These are phyloP conservation scores for Chascanopsetta lugubris DNA, from an alignment of 2,113 vertebrate species.

Conservation along the genomic window DNA sequence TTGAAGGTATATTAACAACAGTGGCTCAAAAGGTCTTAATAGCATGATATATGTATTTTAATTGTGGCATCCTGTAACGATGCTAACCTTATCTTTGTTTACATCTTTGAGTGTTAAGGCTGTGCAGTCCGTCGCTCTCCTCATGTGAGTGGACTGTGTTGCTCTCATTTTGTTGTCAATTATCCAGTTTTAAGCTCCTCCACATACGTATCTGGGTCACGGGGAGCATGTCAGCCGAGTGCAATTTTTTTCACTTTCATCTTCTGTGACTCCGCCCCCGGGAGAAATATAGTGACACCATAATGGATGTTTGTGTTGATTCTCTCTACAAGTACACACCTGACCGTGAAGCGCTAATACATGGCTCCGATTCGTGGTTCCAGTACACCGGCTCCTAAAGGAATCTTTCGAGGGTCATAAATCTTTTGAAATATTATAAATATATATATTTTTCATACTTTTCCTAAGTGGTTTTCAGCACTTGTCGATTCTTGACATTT, in stretches of 20 bases:
- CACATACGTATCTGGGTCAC: conserved; percentile 27
- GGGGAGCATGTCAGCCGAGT: conserved; percentile 32
- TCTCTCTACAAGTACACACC: conserved; percentile 18
- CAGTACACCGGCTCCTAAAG: background rate
- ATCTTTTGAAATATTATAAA: background rate
- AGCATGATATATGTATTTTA: too few relatives aligned
- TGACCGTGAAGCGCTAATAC: conserved; percentile 1
- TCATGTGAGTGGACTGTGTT: conserved; percentile 7
- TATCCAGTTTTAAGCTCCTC: conserved; percentile 16
- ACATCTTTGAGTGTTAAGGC: too few relatives aligned
- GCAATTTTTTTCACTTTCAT: conserved; percentile 30
- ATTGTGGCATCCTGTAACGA: too few relatives aligned
- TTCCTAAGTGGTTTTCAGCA: background rate
- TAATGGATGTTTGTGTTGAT: conserved; percentile 16
- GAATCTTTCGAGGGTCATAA: background rate
- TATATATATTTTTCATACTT: too few relatives aligned
- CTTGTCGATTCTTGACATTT: background rate
- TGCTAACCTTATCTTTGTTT: background rate
- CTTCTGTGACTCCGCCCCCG: background rate
- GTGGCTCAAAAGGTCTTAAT: too few relatives aligned
- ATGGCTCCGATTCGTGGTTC: conserved; percentile 10
- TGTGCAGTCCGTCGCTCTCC: too few relatives aligned
- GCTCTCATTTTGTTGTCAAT: conserved; percentile 17
- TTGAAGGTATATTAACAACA: too few relatives aligned
- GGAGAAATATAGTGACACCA: conserved; percentile 11